Conservation (phyloP, 2,797 vertebrate genomes). For the Mycteria americana region DNA sequence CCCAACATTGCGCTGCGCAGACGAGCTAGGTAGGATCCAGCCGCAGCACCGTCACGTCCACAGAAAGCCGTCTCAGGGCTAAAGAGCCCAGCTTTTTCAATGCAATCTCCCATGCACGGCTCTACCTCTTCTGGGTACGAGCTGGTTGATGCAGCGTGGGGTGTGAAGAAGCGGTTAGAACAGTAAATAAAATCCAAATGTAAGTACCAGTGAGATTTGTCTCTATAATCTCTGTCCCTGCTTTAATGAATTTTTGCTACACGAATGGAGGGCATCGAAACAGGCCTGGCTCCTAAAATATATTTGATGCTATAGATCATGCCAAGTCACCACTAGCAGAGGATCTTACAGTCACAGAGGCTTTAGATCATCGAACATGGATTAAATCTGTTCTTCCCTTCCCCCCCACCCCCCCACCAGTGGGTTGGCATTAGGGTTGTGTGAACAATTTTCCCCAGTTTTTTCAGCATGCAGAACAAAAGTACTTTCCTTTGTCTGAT, state of each 20-base stretch:
- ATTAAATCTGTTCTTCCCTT: background rate
- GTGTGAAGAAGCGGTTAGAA: background rate
- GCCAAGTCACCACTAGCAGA: background rate
- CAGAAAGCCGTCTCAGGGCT: background rate
- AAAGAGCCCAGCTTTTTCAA: background rate
- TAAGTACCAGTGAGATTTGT: background rate
- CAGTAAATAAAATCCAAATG: background rate
- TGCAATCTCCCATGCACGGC: background rate
- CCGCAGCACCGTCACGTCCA: background rate
- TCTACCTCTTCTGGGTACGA: background rate
- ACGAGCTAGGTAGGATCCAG: rapidly evolving
- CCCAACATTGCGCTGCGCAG: rapidly evolving
- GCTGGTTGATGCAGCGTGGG: background rate
- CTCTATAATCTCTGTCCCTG: background rate
- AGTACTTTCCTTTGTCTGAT: background rate
- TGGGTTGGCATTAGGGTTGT: background rate
- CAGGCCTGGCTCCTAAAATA: background rate
- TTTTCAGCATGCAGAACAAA: background rate
- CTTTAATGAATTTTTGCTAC: background rate
- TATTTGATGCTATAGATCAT: background rate
- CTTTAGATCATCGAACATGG: background rate
- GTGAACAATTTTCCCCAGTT: background rate
- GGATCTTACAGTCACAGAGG: background rate
- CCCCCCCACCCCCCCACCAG: background rate
- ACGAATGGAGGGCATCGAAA: background rate